Evolutionary conservation across 2,797 vertebrate species (phyloP), one percentile per base, ranked within the genome.

Genomic region (Diceros bicornis): DNA sequence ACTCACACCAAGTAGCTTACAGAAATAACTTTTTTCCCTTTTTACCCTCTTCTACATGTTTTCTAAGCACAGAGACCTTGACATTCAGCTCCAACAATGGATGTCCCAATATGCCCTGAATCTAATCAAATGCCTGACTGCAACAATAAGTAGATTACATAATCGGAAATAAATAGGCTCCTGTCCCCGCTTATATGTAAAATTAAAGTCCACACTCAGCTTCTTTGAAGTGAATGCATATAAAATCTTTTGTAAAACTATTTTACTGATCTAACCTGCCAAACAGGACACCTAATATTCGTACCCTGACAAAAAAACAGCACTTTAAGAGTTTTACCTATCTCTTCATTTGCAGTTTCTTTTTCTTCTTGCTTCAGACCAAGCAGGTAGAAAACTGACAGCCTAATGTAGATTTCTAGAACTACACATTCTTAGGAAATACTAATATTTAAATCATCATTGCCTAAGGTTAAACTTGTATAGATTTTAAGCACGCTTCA

Each of bases 111-210:
- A 59, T 81, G 93, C 47, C 59, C 72, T 55, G 64, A 92, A 87
- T 89, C 47, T 87, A 93, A 94, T 72, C 37, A 84, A 91, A 87
- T 47, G 75, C 62, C 86, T 90, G 75, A 93, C 5, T 69, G n/a
- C 59, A 93, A 88, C 59, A 93, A 93, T 69, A 64, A 97, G 83
- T 66, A 97, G 83, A 57, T 97, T 94, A 97, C 74, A 10, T 97
- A 98, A 98, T n/a, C 72, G 11, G 16, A 88, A 96, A 77, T 34
- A 78, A 94, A 96, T 0, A 96, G 69, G 34, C 78, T 83, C 84
- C 75, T 72, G 37, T 11, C 17, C 20, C 69, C 59, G 61, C 96
- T 96, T 87, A 47, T 27, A 92, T 59, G 84, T 66, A 92, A 90
- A 95, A 94, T 77, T 68, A 55, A 85, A 93, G 62, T 7, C 74